Evolutionary conservation across 2,113 vertebrate genomes (phyloP), one percentile per base, ranked within the genome.

Genomic region (Scopus umbretta): DNA sequence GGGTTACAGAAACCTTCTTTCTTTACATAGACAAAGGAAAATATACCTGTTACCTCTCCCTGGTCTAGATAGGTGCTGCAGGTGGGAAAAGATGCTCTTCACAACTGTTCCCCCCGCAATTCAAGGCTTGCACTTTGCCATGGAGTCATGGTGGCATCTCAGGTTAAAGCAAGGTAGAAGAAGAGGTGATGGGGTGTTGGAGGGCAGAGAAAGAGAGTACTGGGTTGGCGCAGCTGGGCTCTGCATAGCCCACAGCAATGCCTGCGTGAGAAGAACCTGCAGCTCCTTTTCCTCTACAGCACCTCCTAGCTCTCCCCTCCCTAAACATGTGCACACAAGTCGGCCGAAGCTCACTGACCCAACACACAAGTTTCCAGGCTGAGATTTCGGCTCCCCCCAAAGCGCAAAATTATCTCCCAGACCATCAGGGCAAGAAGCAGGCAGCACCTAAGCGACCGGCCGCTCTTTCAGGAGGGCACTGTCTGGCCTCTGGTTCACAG

Each of bases 161-260:
- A 32, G 36, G 56, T 55, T 36, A 80, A 9, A 75, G 71, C 22
- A 67, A 29, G 1, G 16, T 3, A 63, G 71, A 26, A 70, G 50
- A 34, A 55, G 42, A 53, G 26, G 47, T 10, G 36, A 67, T 13
- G 16, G 9, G 29, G 13, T 32, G 14, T 9, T 5, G 1, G 26
- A 76, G 22, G 18, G 36, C 36, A 88, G 38, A 61, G 53, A 73
- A 45, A 56, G 52, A 80, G 22, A 86, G 32, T 80, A 78, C 2
- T 11, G 13, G 13, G 27, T 16, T 43, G 6, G 7, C 10, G 30
- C 9, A 43, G 49, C n/a, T 0, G 0, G 14, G 59, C 11, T 80
- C 50, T 70, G 50, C 42, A 32, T 1, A 80, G 55, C 50, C 75
- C 3, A 4, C 26, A 61, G 56, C 34, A 89, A 71, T 1, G 0